phyloP scores from a whole-genome alignment of 1,140 invertebrate genomes.

The Drosophila albomicans region DNA sequence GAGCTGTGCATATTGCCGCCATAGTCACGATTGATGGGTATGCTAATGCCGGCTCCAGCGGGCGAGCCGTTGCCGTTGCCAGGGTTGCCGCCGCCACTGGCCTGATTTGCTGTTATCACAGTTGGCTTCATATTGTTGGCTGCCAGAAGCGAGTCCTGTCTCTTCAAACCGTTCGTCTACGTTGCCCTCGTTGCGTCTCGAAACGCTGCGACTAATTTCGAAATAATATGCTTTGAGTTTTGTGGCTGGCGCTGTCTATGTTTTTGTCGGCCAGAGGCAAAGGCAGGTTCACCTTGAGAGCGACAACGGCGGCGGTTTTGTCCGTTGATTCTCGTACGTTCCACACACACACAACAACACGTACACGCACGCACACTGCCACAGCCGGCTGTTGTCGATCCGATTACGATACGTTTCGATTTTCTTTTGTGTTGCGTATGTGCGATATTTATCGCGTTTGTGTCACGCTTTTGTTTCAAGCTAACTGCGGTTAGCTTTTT shows the following conservation, averaged over 20 bases:
- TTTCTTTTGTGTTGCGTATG: conserved; percentile 18
- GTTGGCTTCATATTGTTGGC: conserved; percentile 72
- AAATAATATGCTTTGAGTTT: conserved; percentile 52
- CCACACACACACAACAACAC: conserved; percentile 9
- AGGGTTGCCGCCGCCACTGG: conserved; percentile 27
- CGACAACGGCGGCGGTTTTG: conserved; percentile 26
- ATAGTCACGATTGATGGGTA: conserved; percentile 77
- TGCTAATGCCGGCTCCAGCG: conserved; percentile 60
- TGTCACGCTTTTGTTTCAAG: conserved; percentile 25
- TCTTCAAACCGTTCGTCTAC: conserved; percentile 15
- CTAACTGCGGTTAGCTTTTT: conserved; percentile 26
- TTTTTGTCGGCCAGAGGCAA: conserved; percentile 10
- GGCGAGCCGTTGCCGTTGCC: conserved; percentile 37
- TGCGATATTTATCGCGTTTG: conserved; percentile 33
- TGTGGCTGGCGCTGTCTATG: conserved; percentile 27
- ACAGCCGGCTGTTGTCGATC: conserved; percentile 32
- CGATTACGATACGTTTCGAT: conserved; percentile 10
- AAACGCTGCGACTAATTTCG: conserved; percentile 60
- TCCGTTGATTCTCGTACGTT: conserved; percentile 63
- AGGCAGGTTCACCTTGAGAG: conserved; percentile 66
- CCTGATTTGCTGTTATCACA: conserved; percentile 75
- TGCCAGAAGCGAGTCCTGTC: conserved; percentile 40
- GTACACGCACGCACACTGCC: not conserved
- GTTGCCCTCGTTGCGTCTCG: conserved; percentile 35
- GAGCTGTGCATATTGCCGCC: conserved; percentile 35